phyloP scores from a whole-genome alignment of 1,140 invertebrate genomes.

The Ectropis grisescens region DNA sequence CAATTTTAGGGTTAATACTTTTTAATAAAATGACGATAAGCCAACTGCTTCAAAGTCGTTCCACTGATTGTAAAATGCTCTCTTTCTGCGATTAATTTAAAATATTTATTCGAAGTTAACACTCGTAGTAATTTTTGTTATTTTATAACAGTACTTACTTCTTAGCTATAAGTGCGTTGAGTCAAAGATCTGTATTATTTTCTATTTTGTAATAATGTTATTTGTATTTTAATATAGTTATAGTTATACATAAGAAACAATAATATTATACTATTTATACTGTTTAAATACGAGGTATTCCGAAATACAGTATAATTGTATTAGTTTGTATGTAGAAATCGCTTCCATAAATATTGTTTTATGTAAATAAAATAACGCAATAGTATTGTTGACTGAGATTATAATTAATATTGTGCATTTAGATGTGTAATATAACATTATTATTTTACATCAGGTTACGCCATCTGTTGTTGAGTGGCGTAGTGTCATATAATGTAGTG shows the following conservation, averaged over 20 bases:
- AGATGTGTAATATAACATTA: slow-evolving; percentile 13
- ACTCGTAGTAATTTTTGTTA: slow-evolving; percentile 41
- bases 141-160: slow-evolving; percentile 49
- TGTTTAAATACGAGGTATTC: slow-evolving; percentile 67
- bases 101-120: slow-evolving; percentile 61
- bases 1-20: too few species aligned
- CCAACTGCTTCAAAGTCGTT: slow-evolving; percentile 20
- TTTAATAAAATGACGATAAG: too few species aligned
- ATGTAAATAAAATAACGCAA: slow-evolving; percentile 50
- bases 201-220: slow-evolving; percentile 66
- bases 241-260: slow-evolving; percentile 33
- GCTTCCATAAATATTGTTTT: slow-evolving; percentile 38
- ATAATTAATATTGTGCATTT: slow-evolving; percentile 48
- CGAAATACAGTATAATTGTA: slow-evolving; percentile 46
- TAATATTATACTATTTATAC: slow-evolving; percentile 61
- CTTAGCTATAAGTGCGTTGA: slow-evolving; percentile 55
- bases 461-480: too few species aligned
- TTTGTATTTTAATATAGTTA: slow-evolving; percentile 53
- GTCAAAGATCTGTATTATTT: slow-evolving; percentile 70
- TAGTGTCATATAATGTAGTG: too few species aligned
- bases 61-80: slow-evolving; percentile 35
- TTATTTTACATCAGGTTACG: slow-evolving; percentile 3
- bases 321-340: slow-evolving; percentile 40
- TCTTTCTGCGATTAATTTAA: slow-evolving; percentile 47
- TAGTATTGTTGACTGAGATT: slow-evolving; percentile 63